Evolutionary conservation across 2,113 vertebrate species (phyloP).

Genomic region (Nycticorax nycticorax): DNA sequence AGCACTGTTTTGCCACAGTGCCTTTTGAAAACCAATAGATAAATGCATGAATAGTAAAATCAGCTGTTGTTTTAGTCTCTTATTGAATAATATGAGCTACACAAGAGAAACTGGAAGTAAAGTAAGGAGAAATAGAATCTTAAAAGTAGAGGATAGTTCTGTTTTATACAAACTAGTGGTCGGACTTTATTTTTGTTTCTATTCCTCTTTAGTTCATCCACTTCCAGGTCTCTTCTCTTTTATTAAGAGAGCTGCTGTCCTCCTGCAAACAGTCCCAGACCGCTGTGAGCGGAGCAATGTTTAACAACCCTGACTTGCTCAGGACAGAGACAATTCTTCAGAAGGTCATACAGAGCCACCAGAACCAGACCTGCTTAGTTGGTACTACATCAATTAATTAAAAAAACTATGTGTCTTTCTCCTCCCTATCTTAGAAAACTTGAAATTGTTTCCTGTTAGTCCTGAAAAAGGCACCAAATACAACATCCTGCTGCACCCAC

Average conservation of each 20-base stretch:
- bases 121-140: neutral
- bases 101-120: slow-evolving; percentile 12
- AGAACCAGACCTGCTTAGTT: neutral
- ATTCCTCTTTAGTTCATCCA: neutral
- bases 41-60: neutral
- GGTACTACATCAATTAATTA: neutral
- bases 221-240: neutral
- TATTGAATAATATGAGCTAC: neutral
- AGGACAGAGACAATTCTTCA: neutral
- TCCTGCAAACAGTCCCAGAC: neutral
- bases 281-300: fast-evolving
- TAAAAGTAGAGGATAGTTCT: neutral
- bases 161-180: neutral
- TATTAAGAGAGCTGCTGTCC: neutral
- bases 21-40: neutral
- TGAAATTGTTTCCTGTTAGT: neutral
- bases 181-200: slow-evolving; percentile 6
- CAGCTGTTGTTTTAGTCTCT: neutral
- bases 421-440: neutral
- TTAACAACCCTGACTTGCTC: neutral
- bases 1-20: neutral
- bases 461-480: neutral
- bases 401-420: neutral
- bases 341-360: neutral
- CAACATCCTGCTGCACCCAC: neutral